Evolutionary conservation across 2,113 vertebrate genomes (phyloP).

Genomic region (Pristiophorus japonicus): DNA sequence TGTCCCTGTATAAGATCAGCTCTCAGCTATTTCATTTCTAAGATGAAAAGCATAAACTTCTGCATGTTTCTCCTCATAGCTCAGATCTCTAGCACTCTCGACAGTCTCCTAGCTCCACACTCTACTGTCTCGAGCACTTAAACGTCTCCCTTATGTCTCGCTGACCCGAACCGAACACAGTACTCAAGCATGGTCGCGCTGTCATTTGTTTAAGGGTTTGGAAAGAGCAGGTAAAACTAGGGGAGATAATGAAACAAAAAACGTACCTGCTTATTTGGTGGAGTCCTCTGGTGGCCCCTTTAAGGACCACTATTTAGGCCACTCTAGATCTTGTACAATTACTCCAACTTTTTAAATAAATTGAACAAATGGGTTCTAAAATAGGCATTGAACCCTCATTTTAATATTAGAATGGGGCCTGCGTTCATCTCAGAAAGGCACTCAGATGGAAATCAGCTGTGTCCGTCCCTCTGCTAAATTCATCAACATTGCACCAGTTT

Average conservation of each 20-base stretch:
- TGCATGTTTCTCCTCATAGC: neutral
- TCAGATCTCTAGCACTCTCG: too few species aligned
- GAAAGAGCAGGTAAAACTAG: neutral
- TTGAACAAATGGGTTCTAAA: neutral
- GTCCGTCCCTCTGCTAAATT: neutral
- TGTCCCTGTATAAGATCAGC: neutral
- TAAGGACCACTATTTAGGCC: neutral
- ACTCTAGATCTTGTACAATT: neutral
- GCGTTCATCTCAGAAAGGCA: neutral
- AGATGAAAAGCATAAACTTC: neutral
- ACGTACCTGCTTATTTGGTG: neutral
- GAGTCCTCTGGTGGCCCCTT: neutral
- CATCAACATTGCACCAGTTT: neutral
- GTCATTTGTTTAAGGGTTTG: neutral
- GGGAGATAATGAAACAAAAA: neutral
- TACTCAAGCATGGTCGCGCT: neutral
- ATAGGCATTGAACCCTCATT: neutral
- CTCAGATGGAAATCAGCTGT: neutral
- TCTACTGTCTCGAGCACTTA: neutral
- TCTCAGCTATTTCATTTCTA: neutral
- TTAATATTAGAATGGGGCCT: neutral
- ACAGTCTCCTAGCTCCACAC: neutral
- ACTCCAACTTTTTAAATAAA: neutral
- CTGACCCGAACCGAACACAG: too few species aligned
- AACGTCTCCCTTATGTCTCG: neutral